phyloP scores from a whole-genome alignment of 2,113 vertebrate genomes.

The Sinocyclocheilus rhinocerous region DNA sequence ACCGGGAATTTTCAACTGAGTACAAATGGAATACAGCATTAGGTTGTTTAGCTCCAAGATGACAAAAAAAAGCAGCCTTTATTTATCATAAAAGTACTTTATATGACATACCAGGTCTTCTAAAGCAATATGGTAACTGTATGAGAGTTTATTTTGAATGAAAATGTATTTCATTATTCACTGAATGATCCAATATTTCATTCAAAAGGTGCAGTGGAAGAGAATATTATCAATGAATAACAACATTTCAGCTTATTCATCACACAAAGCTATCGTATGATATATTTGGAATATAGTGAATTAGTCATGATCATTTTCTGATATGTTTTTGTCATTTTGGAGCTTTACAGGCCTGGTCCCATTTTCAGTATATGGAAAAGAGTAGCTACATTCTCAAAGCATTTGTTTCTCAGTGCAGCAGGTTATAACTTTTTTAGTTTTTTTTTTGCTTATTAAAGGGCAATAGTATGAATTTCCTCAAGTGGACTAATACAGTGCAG shows the following conservation, averaged over 20 bases:
- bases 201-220: background rate
- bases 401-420: background rate
- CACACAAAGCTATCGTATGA: background rate
- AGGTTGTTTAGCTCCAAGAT: background rate
- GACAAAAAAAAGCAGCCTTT: background rate
- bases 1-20: no score
- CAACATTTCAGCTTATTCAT: background rate
- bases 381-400: background rate
- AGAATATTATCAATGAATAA: background rate
- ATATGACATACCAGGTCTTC: background rate
- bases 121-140: background rate
- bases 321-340: background rate
- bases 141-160: background rate
- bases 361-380: background rate
- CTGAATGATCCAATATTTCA: background rate
- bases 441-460: background rate
- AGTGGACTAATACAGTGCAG: slow-evolving; percentile 64
- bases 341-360: background rate
- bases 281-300: background rate
- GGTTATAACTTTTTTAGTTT: slow-evolving; percentile 18
- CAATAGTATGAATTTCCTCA: slow-evolving; percentile 57
- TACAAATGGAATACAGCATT: no score
- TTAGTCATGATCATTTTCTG: background rate
- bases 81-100: background rate
- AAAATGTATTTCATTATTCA: background rate